phyloP scores from a whole-genome alignment of 2,888 invertebrate genomes.

The Ophonus ardosiacus region DNA sequence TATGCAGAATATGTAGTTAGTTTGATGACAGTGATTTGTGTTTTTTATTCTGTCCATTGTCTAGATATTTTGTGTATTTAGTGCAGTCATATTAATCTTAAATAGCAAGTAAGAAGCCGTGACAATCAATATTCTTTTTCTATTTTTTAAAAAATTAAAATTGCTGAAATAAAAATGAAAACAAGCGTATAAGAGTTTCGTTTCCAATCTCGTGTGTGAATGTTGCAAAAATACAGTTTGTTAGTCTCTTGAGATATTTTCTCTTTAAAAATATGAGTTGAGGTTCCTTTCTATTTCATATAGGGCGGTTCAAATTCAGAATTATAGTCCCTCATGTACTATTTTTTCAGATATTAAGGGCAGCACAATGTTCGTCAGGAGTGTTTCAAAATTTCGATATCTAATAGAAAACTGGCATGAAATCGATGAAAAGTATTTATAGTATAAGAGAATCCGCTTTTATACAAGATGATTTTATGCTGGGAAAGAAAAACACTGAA shows the following conservation, averaged over 20 bases:
- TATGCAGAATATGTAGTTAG: no score
- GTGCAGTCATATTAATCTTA: no score
- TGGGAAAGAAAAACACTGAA: no score
- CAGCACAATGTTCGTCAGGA: slow-evolving; percentile 1
- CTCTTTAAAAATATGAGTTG: neutral
- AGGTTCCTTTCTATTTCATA: slow-evolving; percentile 8
- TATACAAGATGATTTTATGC: no score
- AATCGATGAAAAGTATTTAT: slow-evolving; percentile 35
- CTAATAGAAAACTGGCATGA: slow-evolving; percentile 8
- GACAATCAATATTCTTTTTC: no score
- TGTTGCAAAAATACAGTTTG: neutral
- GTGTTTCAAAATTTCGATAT: slow-evolving; percentile 5
- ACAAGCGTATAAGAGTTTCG: neutral
- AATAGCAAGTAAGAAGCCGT: no score
- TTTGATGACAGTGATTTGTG: no score
- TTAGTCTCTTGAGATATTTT: neutral
- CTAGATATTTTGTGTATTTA: no score
- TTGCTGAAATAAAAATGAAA: neutral
- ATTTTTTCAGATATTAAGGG: slow-evolving; percentile 31
- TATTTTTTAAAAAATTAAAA: neutral
- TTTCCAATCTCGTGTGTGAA: neutral
- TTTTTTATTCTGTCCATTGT: no score
- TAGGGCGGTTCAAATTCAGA: slow-evolving; percentile 40
- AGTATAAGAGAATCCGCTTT: neutral
- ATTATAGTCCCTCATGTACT: slow-evolving; percentile 24